These are phyloP conservation scores for Scalopus aquaticus DNA, from an alignment of 2,113 vertebrate species.

Conservation along the genomic window DNA sequence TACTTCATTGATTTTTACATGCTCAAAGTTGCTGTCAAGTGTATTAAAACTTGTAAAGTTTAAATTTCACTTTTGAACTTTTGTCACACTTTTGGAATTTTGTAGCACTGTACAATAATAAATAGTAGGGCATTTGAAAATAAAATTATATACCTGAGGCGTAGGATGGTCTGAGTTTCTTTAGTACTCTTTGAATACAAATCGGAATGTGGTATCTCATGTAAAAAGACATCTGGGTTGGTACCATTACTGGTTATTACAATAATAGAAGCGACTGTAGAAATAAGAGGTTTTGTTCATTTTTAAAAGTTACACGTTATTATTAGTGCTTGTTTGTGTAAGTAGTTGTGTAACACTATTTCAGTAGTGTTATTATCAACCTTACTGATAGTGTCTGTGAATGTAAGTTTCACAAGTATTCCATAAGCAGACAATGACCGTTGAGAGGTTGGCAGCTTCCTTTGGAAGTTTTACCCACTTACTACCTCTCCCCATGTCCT, in stretches of 20 bases:
- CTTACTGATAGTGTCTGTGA: background rate
- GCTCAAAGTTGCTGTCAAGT: background rate
- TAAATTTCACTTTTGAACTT: background rate
- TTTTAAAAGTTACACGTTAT: background rate
- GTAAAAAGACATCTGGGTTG: background rate
- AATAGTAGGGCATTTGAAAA: background rate
- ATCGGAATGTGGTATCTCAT: background rate
- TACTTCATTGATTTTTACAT: background rate
- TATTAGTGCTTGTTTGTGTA: background rate
- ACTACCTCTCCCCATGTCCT: background rate
- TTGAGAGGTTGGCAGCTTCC: background rate
- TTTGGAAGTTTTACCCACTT: background rate
- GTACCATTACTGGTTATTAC: background rate
- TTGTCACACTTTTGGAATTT: background rate
- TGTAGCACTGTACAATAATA: background rate
- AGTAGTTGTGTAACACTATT: background rate
- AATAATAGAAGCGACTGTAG: background rate
- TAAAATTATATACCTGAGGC: background rate
- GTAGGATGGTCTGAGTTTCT: background rate
- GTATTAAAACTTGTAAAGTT: background rate
- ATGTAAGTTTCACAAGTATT: background rate
- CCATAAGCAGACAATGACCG: background rate
- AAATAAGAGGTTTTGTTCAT: background rate
- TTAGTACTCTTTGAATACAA: background rate
- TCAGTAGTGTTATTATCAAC: background rate